Conservation (phyloP, 1,140 invertebrate species). For the Scaptomyza pallida region DNA sequence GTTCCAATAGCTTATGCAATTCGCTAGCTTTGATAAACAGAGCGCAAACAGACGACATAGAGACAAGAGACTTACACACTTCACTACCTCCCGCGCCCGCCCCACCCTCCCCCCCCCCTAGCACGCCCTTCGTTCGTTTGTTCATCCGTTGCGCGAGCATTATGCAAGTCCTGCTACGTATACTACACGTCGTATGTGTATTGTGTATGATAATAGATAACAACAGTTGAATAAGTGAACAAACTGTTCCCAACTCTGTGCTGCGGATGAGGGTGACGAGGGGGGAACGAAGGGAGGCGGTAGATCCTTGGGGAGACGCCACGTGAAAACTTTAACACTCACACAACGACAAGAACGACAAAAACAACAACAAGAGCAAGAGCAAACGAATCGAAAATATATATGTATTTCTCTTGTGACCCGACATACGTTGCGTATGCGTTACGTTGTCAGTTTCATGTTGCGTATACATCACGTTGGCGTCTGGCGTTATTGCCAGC, state of each 20-base stretch:
- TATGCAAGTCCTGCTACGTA: slow-evolving; percentile 31
- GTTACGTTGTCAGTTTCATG: slow-evolving; percentile 50
- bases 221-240: slow-evolving; percentile 11
- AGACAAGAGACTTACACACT: background rate
- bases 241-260: slow-evolving; percentile 9
- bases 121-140: background rate
- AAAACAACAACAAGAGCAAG: slow-evolving; percentile 9
- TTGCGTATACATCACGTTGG: background rate
- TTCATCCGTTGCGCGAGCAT: slow-evolving; percentile 18
- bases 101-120: no score
- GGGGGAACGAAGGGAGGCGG: no score
- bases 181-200: slow-evolving; percentile 16
- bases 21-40: slow-evolving; percentile 32
- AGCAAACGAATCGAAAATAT: background rate
- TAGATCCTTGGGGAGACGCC: background rate
- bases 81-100: background rate
- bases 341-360: slow-evolving; percentile 8
- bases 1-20: slow-evolving; percentile 45
- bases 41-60: slow-evolving; percentile 5
- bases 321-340: slow-evolving; percentile 54
- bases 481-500: background rate
- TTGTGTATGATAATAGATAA: slow-evolving; percentile 33
- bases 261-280: no score
- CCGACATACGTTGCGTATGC: slow-evolving; percentile 56
- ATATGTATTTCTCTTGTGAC: background rate